Evolutionary conservation across 2,797 vertebrate genomes (phyloP), one percentile per base, ranked within the genome.

Genomic region (Lepus townsendii): DNA sequence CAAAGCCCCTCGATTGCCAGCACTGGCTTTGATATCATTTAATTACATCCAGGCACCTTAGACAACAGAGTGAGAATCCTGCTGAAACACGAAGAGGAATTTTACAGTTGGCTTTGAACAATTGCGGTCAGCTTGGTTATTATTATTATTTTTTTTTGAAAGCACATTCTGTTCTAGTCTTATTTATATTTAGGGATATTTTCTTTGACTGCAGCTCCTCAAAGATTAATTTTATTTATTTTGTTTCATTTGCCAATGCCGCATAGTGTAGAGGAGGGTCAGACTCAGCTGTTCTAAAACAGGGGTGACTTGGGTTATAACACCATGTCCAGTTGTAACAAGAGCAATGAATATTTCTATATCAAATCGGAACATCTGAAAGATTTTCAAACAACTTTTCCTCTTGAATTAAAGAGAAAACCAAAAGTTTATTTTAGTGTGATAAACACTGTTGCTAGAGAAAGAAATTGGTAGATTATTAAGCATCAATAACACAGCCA

Each of bases 161-260:
- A 96, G 97, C 94, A 98, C 97, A 97, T 84, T 86, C 52, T 97
- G 97, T 98, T 97, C 97, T 97, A 78, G 83, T 97, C 79, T 80
- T 98, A 93, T 98, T 98, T 98, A 96, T 97, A 96, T 95, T 96
- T 95, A 83, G 68, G 4, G 76, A 63, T 30, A 47, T 57, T 77
- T 91, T 82, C 84, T 96, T 96, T 97, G 95, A 82, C 75, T 76
- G n/a, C 83, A 97, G 57, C 90, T 96, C 50, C 83, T 97, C 92
- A 91, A 95, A 97, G 93, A 95, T 94, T 80, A 90, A 95, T 11
- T 11, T 94, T 95, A 96, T 97, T 98, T 97, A 93, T 93, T 95
- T 94, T 85, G 76, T 87, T 92, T 52, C 52, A 87, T 95, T 95
- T 92, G 77, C 82, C 95, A 96, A 77, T 12, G 84, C 83, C 13